These are phyloP conservation scores for Hipposideros armiger DNA, from an alignment of 2,113 vertebrate genomes.

Conservation along the genomic window DNA sequence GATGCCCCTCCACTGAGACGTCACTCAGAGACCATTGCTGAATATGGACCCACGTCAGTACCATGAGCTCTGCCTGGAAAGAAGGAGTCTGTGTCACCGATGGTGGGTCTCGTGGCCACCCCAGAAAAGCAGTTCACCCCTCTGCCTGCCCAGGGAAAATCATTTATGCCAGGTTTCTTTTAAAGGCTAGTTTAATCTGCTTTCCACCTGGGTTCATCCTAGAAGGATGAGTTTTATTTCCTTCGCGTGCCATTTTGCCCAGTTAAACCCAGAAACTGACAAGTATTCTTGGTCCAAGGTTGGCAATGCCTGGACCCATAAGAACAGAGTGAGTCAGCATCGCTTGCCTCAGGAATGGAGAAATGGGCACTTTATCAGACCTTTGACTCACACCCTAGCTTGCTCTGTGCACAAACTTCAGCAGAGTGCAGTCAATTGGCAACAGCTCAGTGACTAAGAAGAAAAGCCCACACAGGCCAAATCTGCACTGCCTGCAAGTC, in stretches of 20 bases:
- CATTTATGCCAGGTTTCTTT: background rate
- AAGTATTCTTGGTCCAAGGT: background rate
- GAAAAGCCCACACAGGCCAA: background rate
- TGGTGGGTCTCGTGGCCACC: background rate
- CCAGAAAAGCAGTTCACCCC: background rate
- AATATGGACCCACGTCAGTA: background rate
- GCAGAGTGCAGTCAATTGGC: accelerated
- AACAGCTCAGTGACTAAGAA: background rate
- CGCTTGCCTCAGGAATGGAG: background rate
- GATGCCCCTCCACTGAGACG: background rate
- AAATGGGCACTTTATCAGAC: background rate
- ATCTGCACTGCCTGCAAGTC: background rate
- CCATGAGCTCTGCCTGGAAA: background rate
- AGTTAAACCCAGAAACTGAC: background rate
- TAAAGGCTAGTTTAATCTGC: background rate
- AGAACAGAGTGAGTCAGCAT: too few relatives aligned
- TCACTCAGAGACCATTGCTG: background rate
- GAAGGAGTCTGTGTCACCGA: background rate
- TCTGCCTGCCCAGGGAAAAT: background rate
- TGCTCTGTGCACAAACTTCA: background rate
- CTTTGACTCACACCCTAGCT: background rate
- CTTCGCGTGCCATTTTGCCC: background rate
- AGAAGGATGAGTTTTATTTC: background rate
- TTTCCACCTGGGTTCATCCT: background rate
- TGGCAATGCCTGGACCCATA: background rate